Evolutionary conservation across 2,888 invertebrate species (phyloP).

Genomic region (Lochmaea crataegi): DNA sequence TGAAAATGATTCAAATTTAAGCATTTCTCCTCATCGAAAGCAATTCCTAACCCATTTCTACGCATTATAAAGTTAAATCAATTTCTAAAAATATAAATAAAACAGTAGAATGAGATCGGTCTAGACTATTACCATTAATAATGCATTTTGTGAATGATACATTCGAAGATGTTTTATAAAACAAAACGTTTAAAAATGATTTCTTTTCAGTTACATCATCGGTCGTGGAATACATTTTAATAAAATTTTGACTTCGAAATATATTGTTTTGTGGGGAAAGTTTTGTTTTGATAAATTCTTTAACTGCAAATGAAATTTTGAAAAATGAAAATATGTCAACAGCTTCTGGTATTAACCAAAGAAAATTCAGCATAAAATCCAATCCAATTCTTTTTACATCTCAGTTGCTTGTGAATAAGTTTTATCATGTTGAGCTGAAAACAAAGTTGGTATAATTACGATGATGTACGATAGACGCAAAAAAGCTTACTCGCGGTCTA

Average conservation of each 20-base stretch:
- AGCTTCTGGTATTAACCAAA: too few relatives aligned
- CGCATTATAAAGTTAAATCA: conserved; percentile 41
- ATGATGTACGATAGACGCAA: too few relatives aligned
- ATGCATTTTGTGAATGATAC: conserved; percentile 19
- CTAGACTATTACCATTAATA: conserved; percentile 29
- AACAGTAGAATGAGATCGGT: conserved; percentile 21
- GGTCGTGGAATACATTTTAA: not conserved
- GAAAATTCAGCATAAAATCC: too few relatives aligned
- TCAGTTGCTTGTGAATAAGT: too few relatives aligned
- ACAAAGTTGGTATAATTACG: too few relatives aligned
- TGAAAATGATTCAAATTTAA: conserved; percentile 19
- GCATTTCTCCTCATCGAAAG: conserved; percentile 18
- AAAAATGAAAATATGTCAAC: too few relatives aligned
- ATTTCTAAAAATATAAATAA: conserved; percentile 42
- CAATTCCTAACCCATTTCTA: conserved; percentile 42
- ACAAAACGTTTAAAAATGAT: conserved; percentile 4
- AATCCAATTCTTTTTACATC: too few relatives aligned
- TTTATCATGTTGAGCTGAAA: too few relatives aligned
- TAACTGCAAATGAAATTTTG: too few relatives aligned
- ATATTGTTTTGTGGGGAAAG: not conserved
- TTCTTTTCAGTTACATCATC: conserved; percentile 14
- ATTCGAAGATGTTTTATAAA: not conserved
- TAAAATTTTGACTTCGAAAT: not conserved
- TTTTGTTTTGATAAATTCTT: not conserved
- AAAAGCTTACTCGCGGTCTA: too few relatives aligned